Evolutionary conservation across 2,888 invertebrate genomes (phyloP).

Genomic region (Brenthis ino): DNA sequence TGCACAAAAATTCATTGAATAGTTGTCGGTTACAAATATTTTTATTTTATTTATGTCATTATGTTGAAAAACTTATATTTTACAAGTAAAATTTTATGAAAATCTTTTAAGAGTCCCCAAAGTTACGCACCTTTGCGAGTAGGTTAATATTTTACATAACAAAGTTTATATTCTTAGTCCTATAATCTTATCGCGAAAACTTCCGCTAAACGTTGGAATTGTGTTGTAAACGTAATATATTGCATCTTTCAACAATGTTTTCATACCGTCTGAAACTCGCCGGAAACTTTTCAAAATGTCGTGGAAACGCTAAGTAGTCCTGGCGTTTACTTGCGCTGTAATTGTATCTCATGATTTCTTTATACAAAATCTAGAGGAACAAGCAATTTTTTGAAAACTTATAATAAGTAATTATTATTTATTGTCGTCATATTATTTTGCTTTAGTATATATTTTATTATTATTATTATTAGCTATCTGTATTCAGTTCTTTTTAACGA

Average conservation of each 20-base stretch:
- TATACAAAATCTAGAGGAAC: constrained; percentile 11
- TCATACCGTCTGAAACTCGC: constrained; percentile 17
- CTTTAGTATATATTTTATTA: no score
- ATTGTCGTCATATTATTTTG: no score
- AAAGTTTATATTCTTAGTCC: background rate
- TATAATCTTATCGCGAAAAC: constrained; percentile 8
- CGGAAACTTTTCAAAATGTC: constrained; percentile 20
- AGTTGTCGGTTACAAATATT: no score
- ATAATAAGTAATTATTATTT: background rate
- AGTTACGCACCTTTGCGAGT: no score
- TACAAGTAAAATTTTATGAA: no score
- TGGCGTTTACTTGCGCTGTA: constrained; percentile 15
- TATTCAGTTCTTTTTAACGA: no score
- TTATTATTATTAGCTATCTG: no score
- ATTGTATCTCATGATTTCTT: constrained; percentile 14
- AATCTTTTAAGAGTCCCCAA: no score
- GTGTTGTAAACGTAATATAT: constrained; percentile 19
- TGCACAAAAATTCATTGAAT: no score
- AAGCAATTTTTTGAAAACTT: background rate
- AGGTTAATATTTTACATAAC: background rate
- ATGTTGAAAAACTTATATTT: no score
- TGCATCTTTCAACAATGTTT: constrained; percentile 19
- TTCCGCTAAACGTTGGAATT: constrained; percentile 7
- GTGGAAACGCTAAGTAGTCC: constrained; percentile 25
- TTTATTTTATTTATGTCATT: no score